phyloP scores from a whole-genome alignment of 92 coral and sea anemone species.

The Nematostella vectensis region DNA sequence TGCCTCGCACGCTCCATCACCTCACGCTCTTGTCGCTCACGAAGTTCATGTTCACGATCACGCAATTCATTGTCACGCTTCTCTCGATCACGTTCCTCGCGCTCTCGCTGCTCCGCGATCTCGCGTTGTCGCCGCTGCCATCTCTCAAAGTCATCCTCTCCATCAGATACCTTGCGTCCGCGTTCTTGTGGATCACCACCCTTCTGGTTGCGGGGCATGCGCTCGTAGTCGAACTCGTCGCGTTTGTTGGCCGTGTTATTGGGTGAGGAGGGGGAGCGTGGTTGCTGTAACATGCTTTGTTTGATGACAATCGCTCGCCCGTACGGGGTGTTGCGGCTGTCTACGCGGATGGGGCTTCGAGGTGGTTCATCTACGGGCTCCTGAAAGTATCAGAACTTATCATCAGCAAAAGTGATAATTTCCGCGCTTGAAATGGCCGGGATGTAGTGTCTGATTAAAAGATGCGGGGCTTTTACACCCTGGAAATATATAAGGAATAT shows the following conservation, averaged over 20 bases:
- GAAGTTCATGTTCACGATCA: slow-evolving; percentile 47
- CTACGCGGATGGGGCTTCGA: slow-evolving; percentile 61
- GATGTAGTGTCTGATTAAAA: no score
- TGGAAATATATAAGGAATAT: no score
- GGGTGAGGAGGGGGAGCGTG: slow-evolving; percentile 16
- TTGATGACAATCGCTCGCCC: slow-evolving; percentile 69
- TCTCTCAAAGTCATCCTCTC: slow-evolving; percentile 53
- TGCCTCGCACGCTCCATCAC: slow-evolving; percentile 42
- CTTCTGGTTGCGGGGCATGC: slow-evolving; percentile 14
- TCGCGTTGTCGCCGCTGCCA: slow-evolving; percentile 63
- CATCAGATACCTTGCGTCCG: neutral
- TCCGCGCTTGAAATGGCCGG: no score
- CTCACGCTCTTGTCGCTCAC: slow-evolving; percentile 48
- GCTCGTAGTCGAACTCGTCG: slow-evolving; percentile 33
- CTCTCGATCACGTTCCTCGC: slow-evolving; percentile 30
- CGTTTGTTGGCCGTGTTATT: slow-evolving; percentile 6
- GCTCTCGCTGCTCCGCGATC: slow-evolving; percentile 35
- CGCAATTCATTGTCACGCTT: slow-evolving; percentile 20
- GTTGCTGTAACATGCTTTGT: slow-evolving; percentile 13
- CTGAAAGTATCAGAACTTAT: slow-evolving; percentile 14
- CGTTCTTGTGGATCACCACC: slow-evolving; percentile 1
- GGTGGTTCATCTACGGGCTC: slow-evolving; percentile 63
- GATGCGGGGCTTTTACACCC: no score
- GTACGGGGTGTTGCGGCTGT: slow-evolving; percentile 52
- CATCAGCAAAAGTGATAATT: no score